phyloP scores from a whole-genome alignment of 35 echinoderm and acorn worm species.

The Stichopus chloronotus region DNA sequence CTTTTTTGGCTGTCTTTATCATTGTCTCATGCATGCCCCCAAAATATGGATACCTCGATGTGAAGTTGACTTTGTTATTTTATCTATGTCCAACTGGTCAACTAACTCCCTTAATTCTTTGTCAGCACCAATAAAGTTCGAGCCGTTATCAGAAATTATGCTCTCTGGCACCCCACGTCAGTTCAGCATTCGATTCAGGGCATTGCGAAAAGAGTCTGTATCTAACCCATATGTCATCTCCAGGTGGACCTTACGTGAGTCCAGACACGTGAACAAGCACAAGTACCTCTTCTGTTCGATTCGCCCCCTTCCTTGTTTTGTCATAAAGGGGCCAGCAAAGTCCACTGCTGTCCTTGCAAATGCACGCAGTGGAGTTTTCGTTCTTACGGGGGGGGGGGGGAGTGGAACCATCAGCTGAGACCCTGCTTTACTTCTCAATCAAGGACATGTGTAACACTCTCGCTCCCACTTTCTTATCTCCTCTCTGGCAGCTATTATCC shows the following conservation, averaged over 20 bases:
- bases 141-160: no score
- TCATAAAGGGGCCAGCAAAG: constrained; percentile 50
- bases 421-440: background rate
- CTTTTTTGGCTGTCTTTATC: constrained; percentile 56
- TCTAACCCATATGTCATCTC: constrained; percentile 44
- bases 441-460: background rate
- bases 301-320: constrained; percentile 58
- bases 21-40: constrained; percentile 61
- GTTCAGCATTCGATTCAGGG: no score
- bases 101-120: constrained; percentile 45
- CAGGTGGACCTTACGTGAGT: constrained; percentile 26
- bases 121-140: no score
- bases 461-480: constrained; percentile 47
- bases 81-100: constrained; percentile 39
- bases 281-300: constrained; percentile 32
- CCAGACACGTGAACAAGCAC: constrained; percentile 44
- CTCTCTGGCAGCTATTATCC: constrained; percentile 49
- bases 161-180: no score
- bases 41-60: constrained; percentile 20
- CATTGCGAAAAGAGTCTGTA: background rate
- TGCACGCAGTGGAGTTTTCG: constrained; percentile 30
- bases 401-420: constrained; percentile 49
- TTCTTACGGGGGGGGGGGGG: background rate
- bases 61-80: background rate
- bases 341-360: constrained; percentile 34